phyloP scores from a whole-genome alignment of 2,113 vertebrate species.

The Cololabis saira region DNA sequence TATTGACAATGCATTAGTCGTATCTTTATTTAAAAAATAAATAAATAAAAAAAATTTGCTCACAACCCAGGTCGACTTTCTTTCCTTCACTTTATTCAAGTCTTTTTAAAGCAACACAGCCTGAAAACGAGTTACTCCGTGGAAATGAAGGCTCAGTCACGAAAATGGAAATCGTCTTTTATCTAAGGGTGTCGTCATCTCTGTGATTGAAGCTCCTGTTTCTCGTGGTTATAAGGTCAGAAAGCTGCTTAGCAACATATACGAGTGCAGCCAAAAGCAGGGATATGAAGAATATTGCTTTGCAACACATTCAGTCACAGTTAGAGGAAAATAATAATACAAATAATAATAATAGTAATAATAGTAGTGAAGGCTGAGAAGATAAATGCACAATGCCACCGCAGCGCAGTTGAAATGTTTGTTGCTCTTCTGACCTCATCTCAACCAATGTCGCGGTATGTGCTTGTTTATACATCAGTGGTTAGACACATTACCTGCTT shows the following conservation, averaged over 20 bases:
- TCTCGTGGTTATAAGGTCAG: constrained; percentile 45
- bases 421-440: not conserved
- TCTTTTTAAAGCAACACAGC: constrained; percentile 24
- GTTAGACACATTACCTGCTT: constrained; percentile 19
- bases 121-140: constrained; percentile 24
- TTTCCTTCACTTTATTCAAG: constrained; percentile 14
- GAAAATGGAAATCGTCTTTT: constrained; percentile 16
- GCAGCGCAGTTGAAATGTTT: not conserved
- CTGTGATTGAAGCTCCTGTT: constrained; percentile 20
- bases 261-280: constrained; percentile 44
- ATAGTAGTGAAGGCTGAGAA: constrained; percentile 19
- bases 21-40: constrained; percentile 33
- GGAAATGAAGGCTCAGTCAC: constrained; percentile 27
- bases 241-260: constrained; percentile 57
- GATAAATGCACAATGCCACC: constrained; percentile 44
- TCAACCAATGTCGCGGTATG: constrained; percentile 3
- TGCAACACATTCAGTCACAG: constrained; percentile 54
- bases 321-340: constrained; percentile 22
- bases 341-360: constrained; percentile 21
- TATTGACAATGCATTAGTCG: constrained; percentile 62
- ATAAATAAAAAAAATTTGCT: not conserved
- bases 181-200: constrained; percentile 17
- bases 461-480: not conserved
- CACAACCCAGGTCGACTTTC: constrained; percentile 12
- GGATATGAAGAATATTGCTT: constrained; percentile 38